A percentile compares a stretch with the other conserved stretches of the same genome.
Conservation (phyloP, 2,888 invertebrate genomes). For the Limnephilus rhombicus region DNA sequence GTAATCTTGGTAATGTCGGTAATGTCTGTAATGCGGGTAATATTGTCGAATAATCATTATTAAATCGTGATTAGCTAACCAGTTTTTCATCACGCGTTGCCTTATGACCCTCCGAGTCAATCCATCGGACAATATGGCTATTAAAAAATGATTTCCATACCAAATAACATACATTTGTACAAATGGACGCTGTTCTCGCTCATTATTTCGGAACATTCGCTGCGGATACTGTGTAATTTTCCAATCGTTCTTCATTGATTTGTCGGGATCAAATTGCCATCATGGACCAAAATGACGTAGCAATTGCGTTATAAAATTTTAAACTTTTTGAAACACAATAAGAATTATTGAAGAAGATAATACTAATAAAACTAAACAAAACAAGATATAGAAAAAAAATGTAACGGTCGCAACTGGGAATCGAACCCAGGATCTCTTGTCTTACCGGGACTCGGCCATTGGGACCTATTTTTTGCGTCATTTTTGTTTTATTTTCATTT, state of each 20-base stretch:
- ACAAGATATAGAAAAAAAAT: too few species aligned
- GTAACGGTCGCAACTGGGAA: too few species aligned
- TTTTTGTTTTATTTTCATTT: too few species aligned
- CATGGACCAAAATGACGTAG: neutral
- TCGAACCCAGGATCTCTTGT: too few species aligned
- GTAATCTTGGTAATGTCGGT: neutral
- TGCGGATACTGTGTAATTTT: constrained; percentile 20
- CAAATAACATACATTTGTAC: constrained; percentile 32
- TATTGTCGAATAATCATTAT: constrained; percentile 28
- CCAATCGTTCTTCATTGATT: constrained; percentile 33
- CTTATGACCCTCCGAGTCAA: constrained; percentile 21
- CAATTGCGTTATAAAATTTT: neutral
- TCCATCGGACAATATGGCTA: constrained; percentile 8
- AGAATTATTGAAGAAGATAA: neutral
- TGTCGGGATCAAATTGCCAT: constrained; percentile 6
- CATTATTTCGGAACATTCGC: neutral
- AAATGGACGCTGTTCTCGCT: constrained; percentile 29
- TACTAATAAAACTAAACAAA: too few species aligned
- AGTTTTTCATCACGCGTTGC: constrained; percentile 30
- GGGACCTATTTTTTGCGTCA: too few species aligned
- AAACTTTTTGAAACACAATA: neutral
- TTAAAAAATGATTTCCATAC: constrained; percentile 31
- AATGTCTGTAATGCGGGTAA: neutral
- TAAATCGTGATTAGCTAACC: constrained; percentile 41
- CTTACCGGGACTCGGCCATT: too few species aligned